Base-by-base conservation (phyloP, 1,140 invertebrate genomes). In the Solenopsis invicta region DNA sequence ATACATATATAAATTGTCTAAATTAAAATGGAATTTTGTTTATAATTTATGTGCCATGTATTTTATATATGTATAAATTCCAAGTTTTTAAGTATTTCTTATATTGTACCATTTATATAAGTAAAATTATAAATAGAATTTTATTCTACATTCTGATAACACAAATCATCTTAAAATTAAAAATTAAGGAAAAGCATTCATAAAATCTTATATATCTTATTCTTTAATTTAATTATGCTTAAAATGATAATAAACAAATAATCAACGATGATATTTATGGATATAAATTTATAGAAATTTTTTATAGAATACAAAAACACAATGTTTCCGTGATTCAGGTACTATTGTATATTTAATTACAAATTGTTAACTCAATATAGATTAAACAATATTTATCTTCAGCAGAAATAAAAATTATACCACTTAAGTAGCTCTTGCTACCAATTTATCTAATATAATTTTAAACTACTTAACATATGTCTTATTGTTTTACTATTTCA, bases 401-500 rank as follows among this genome's bases (percentile, higher is more conserved):
- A 56, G 12, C 21, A 34, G 18, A n/a, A n/a, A 69, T 34, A 52
- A 69, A 37, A 67, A 10, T 50, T 50, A 10, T 16, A 56, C 0
- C n/a, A 41, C 59, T 59, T 41, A 18, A 66, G 13, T 29, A 76
- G n/a, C 12, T 67, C 48, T 18, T 16, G 9, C 2, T 48, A 18
- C 6, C 9, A 29, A 29, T 16, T 21, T 16, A 1, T 2, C 0
- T 64, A 16, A 66, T 66, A 50, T 37, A 13, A 12, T 48, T 66
- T 21, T 13, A 80, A 24, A 0, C 41, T 54, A 12, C 72, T 45
- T n/a, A 4, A 72, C n/a, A 9, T 29, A 5, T n/a, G 16, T 18
- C 21, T 56, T 18, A 34, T 50, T 2, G 4, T 52, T 37, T 62
- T 54, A 24, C 74, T 66, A 89, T 87, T 91, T 92, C 89, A 96